Percentiles rank a stretch among this genome's conserved stretches.
These are phyloP conservation scores for Channa argus DNA, from an alignment of 2,113 vertebrate species.

Conservation along the genomic window DNA sequence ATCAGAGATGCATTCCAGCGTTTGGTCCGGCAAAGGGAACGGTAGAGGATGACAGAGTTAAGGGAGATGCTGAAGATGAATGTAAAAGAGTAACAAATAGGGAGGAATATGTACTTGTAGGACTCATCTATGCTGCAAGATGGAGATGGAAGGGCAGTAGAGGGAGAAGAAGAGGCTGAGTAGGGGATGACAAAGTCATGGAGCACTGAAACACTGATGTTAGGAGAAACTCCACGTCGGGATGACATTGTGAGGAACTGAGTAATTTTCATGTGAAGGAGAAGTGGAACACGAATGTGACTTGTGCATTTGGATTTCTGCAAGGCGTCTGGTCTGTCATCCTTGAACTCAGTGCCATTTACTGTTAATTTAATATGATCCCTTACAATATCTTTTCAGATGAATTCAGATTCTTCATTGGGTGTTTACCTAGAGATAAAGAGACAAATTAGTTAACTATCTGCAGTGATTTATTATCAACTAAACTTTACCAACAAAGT, in stretches of 20 bases:
- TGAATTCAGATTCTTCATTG: slow-evolving; percentile 5
- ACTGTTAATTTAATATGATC: neutral
- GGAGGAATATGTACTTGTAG: slow-evolving; percentile 89
- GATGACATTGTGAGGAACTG: slow-evolving; percentile 50
- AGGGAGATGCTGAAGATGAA: slow-evolving; percentile 86
- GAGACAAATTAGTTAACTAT: slow-evolving; percentile 28
- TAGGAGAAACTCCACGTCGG: slow-evolving; percentile 15
- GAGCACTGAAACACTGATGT: slow-evolving; percentile 25
- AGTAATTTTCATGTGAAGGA: slow-evolving; percentile 40
- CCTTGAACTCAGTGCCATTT: slow-evolving; percentile 1
- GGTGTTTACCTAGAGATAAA: slow-evolving; percentile 52
- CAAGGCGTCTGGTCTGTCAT: slow-evolving; percentile 44
- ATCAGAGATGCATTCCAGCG: slow-evolving; percentile 89
- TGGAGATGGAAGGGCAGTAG: slow-evolving; percentile 68
- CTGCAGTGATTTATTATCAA: too few relatives aligned
- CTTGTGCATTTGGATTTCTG: neutral
- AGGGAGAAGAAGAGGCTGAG: slow-evolving; percentile 26
- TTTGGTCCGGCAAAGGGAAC: slow-evolving; percentile 80
- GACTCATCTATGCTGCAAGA: slow-evolving; percentile 87
- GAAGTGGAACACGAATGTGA: slow-evolving; percentile 22
- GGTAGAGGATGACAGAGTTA: slow-evolving; percentile 85
- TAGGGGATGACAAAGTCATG: slow-evolving; percentile 33
- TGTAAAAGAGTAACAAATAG: slow-evolving; percentile 87
- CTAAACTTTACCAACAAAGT: too few relatives aligned
- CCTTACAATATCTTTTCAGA: neutral